Evolutionary conservation across 2,113 vertebrate genomes (phyloP), one percentile per base, ranked within the genome.

Genomic region (Alligator sinensis): DNA sequence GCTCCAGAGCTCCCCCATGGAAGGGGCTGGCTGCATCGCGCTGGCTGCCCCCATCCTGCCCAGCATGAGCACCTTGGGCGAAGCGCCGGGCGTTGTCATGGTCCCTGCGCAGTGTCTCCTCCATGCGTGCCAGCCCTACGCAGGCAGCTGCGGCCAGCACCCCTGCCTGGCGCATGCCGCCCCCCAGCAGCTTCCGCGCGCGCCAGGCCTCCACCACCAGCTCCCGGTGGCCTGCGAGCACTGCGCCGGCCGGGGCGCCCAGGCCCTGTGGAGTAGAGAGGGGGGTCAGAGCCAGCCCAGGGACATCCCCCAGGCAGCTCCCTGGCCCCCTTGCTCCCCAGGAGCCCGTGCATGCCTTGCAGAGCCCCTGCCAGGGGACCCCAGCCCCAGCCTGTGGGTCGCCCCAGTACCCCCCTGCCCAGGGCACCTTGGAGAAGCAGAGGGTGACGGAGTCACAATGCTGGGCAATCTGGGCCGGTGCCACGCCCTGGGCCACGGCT

Each of bases 391-490:
- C 28, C 30, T 11, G n/a, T 34, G 22, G 19, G 60, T 25, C 14
- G 27, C 12, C 30, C 60, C 0, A 1, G 24, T 7, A 8, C 5
- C 17, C 9, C 55, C 28, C 12, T 34, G 38, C 57, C 57, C 1
- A 54, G 28, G 88, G 6, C 76, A 99, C 99, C 98, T 99, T 99
- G 84, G 99, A 99, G 95, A 99, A 98, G 90, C 99, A 99, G 82
- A 99, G 96, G 34, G 98, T 98, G 75, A 98, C 98, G 0, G 99
- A 98, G 97, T 99, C 97, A 13, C 98, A 98, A 96, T 98, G 97
- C 95, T 97, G 98, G 92, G 98, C 76, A 9, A 99, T 98, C 80
- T 7, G 82, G 55, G 98, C 95, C 0, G 98, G 98, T n/a, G 97
- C 24, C 57, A 99, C 92, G 0, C 76, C 92, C 94, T 97, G 98